A percentile compares a stretch with the other conserved stretches of the same genome.
These are phyloP conservation scores for Oncorhynchus clarkii DNA, from an alignment of 2,113 vertebrate genomes.

Conservation along the genomic window DNA sequence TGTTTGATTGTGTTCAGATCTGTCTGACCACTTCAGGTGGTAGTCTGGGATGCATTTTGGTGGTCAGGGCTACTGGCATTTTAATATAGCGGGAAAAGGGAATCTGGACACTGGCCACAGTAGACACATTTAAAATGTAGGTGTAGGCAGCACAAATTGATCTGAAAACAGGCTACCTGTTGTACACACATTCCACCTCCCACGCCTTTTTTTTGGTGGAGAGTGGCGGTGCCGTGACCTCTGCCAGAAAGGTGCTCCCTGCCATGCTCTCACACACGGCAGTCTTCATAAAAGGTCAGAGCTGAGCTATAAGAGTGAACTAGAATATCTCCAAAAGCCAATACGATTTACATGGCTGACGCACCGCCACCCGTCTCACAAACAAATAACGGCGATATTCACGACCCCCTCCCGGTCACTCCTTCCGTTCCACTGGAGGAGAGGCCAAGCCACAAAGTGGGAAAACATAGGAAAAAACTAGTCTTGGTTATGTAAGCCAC, in stretches of 20 bases:
- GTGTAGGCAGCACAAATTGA: no score
- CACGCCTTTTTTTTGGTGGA: no score
- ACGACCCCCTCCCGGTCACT: constrained; percentile 59
- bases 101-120: no score
- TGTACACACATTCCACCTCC: no score
- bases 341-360: constrained; percentile 70
- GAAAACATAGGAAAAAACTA: constrained; percentile 37
- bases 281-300: constrained; percentile 69
- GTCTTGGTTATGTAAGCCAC: constrained; percentile 53
- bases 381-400: constrained; percentile 72
- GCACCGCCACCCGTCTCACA: constrained; percentile 73
- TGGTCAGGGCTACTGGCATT: no score
- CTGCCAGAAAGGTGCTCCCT: neutral
- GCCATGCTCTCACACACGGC: constrained; percentile 43
- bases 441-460: constrained; percentile 47
- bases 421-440: constrained; percentile 55
- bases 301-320: constrained; percentile 69
- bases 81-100: no score
- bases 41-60: no score
- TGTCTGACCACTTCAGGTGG: no score
- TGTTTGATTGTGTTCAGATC: no score
- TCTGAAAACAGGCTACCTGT: no score
- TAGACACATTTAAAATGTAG: no score
- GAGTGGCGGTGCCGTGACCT: neutral
- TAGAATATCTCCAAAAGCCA: constrained; percentile 72